phyloP scores from a whole-genome alignment of 2,888 invertebrate genomes.

The Anthophora plumipes region DNA sequence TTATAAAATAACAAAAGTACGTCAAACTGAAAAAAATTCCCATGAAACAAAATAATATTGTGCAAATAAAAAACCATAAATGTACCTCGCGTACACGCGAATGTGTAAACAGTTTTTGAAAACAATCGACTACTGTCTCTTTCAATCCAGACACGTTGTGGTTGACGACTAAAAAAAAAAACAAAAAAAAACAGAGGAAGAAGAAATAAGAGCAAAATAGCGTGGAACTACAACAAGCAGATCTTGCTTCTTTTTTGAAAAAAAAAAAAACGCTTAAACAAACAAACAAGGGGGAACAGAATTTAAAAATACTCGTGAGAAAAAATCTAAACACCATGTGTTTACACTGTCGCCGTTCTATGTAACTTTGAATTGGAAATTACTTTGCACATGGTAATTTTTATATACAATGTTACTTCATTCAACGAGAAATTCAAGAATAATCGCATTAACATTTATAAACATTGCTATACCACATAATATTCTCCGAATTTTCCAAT shows the following conservation, averaged over 20 bases:
- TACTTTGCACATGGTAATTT: not conserved
- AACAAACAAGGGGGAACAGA: not conserved
- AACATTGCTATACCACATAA: too few species aligned
- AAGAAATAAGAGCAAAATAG: not conserved
- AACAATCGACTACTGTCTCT: too few species aligned
- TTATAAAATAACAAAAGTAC: too few species aligned
- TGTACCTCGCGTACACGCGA: too few species aligned
- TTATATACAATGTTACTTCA: not conserved
- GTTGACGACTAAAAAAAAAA: not conserved
- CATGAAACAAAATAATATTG: too few species aligned
- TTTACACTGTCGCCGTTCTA: not conserved
- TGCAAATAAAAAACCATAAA: too few species aligned
- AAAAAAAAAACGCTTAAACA: not conserved
- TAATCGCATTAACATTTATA: not conserved
- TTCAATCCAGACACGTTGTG: too few species aligned
- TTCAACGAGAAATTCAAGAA: not conserved
- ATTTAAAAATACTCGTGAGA: slow-evolving; percentile 3
- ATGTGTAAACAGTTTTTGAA: too few species aligned
- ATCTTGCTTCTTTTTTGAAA: not conserved
- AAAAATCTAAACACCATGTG: not conserved
- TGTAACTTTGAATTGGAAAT: not conserved
- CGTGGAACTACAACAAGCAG: too few species aligned
- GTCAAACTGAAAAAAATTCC: too few species aligned
- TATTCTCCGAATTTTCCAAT: too few species aligned
- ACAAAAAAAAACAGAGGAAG: too few species aligned